phyloP scores from a whole-genome alignment of 35 echinoderm and acorn worm species.

The Eucidaris tribuloides region DNA sequence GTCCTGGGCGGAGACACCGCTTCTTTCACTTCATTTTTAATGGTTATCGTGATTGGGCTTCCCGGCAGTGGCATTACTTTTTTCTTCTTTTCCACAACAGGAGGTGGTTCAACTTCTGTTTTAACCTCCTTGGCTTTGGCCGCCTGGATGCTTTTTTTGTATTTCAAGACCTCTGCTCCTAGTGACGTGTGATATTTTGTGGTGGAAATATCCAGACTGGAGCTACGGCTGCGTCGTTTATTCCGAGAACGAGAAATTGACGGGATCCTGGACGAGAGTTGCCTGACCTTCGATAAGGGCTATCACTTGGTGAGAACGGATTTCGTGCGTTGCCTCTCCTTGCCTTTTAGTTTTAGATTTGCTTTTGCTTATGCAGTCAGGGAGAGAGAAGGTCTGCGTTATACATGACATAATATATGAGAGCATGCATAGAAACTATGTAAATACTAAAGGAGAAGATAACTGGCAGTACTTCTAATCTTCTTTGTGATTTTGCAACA shows the following conservation, averaged over 20 bases:
- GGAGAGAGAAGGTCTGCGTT: conserved; percentile 17
- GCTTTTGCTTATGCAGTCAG: conserved; percentile 12
- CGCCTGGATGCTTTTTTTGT: conserved; percentile 39
- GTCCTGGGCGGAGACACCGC: conserved; percentile 23
- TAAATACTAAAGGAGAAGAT: too few relatives aligned
- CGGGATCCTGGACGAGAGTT: conserved; percentile 33
- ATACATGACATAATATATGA: conserved; percentile 10
- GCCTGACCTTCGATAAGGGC: neutral
- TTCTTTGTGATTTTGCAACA: too few relatives aligned
- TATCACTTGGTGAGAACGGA: conserved; percentile 17
- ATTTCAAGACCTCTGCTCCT: conserved; percentile 61
- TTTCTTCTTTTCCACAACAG: neutral
- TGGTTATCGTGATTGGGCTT: conserved; percentile 44
- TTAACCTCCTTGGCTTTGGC: conserved; percentile 19
- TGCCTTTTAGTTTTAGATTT: conserved; percentile 41
- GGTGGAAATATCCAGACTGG: conserved; percentile 34
- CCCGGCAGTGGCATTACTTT: conserved; percentile 16
- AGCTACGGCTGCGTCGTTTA: conserved; percentile 51
- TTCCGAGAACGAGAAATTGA: conserved; percentile 56
- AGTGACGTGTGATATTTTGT: conserved; percentile 78
- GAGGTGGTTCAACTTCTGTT: neutral
- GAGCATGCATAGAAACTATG: too few relatives aligned
- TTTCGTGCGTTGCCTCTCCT: neutral
- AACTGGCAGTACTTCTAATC: too few relatives aligned
- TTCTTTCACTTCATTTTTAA: conserved; percentile 53